Conservation (phyloP, 2,113 vertebrate genomes). For the Chionis minor region DNA sequence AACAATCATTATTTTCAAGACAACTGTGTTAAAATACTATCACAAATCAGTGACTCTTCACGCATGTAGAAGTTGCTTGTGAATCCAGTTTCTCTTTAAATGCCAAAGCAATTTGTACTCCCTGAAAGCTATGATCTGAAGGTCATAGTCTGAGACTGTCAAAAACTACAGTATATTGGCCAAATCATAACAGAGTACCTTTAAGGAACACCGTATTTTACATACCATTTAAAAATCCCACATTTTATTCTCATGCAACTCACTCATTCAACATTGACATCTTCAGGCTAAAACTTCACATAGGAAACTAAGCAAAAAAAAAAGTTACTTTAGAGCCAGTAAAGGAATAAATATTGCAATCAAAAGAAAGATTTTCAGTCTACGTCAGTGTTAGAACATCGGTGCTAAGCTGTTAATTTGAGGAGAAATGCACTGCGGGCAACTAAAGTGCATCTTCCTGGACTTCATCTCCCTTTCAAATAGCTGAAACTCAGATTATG, state of each 20-base stretch:
- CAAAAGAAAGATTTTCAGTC: not conserved
- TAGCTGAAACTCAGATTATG: not conserved
- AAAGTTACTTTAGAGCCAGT: not conserved
- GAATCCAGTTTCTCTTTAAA: not conserved
- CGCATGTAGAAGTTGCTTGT: not conserved
- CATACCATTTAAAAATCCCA: not conserved
- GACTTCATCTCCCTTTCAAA: not conserved
- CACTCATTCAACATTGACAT: not conserved
- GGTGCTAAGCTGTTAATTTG: not conserved
- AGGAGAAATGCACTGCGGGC: not conserved
- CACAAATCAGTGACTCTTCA: not conserved
- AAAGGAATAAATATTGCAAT: not conserved
- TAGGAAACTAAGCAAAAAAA: not conserved
- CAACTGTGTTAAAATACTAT: not conserved
- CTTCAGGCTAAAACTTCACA: not conserved
- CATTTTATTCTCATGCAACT: not conserved
- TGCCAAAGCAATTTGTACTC: not conserved
- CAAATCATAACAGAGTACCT: not conserved
- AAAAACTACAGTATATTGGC: not conserved
- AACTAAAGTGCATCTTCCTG: not conserved
- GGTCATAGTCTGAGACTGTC: not conserved
- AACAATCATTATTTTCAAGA: not conserved
- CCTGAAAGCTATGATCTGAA: not conserved
- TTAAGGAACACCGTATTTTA: not conserved
- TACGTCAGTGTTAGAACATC: not conserved